Evolutionary conservation across 2,888 invertebrate genomes (phyloP).

Genomic region (Bellardia bayeri): DNA sequence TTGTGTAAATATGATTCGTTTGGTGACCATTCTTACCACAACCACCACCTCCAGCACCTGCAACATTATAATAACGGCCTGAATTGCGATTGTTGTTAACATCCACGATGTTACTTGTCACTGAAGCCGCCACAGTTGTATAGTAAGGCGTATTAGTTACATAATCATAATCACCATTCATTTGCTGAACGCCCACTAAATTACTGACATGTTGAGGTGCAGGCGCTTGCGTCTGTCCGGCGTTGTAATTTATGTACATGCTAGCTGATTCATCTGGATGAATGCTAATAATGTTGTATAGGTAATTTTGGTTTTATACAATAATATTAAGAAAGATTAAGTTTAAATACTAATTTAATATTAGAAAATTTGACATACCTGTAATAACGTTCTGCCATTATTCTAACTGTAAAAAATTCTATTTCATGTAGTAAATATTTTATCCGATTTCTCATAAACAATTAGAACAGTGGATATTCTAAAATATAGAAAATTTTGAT

Average conservation of each 20-base stretch:
- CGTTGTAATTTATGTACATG: conserved; percentile 72
- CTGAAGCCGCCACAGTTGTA: conserved; percentile 38
- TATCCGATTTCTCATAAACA: conserved; percentile 10
- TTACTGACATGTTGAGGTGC: conserved; percentile 40
- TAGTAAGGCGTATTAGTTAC: conserved; percentile 61
- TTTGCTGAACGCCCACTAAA: conserved; percentile 51
- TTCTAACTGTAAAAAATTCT: conserved; percentile 38
- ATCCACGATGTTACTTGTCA: conserved; percentile 49
- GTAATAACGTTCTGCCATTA: conserved; percentile 78
- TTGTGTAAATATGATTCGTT: conserved; percentile 56
- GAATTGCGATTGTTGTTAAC: conserved; percentile 71
- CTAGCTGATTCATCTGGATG: conserved; percentile 75
- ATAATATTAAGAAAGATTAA: not conserved
- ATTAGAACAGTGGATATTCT: conserved; percentile 25
- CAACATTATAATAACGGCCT: conserved; percentile 46
- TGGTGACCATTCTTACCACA: conserved; percentile 37
- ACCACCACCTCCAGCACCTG: conserved; percentile 13
- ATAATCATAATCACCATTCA: conserved; percentile 65
- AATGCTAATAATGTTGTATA: conserved; percentile 69
- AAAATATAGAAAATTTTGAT: conserved; percentile 2
- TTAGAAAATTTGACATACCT: conserved; percentile 74
- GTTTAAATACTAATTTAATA: not conserved
- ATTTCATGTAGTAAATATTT: conserved; percentile 23
- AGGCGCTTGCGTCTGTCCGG: conserved; percentile 63
- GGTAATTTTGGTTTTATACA: not conserved